Conservation (phyloP, 2,113 vertebrate genomes). For the Upupa epops region DNA sequence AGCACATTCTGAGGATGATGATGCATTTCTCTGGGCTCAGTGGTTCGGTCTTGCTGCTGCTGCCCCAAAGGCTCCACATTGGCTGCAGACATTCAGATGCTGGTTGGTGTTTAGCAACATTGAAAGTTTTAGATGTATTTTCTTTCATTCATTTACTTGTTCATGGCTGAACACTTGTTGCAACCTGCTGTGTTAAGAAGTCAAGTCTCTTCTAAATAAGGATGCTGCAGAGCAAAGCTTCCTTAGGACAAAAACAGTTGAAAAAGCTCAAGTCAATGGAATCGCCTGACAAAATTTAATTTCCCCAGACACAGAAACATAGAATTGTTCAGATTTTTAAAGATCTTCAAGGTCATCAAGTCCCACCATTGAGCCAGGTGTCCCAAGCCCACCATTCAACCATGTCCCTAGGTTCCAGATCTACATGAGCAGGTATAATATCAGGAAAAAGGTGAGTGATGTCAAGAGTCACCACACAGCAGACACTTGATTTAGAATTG, state of each 20-base stretch:
- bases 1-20: background rate
- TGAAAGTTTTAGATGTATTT: background rate
- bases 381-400: too few species aligned
- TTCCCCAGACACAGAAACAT: background rate
- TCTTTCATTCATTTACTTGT: accelerated
- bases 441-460: background rate
- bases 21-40: accelerated
- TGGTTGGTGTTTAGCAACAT: accelerated
- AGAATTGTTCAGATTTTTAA: too few species aligned
- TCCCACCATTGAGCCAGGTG: too few species aligned
- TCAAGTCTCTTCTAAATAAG: background rate
- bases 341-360: too few species aligned
- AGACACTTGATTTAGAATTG: background rate
- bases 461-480: background rate
- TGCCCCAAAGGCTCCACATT: accelerated
- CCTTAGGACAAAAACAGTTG: background rate
- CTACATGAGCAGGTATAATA: background rate
- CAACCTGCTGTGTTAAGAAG: background rate
- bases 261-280: background rate
- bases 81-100: accelerated
- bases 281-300: background rate
- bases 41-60: background rate
- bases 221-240: background rate
- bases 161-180: accelerated
- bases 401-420: too few species aligned